Conservation (phyloP, 2,888 invertebrate species). For the Sphecodes monilicornis region DNA sequence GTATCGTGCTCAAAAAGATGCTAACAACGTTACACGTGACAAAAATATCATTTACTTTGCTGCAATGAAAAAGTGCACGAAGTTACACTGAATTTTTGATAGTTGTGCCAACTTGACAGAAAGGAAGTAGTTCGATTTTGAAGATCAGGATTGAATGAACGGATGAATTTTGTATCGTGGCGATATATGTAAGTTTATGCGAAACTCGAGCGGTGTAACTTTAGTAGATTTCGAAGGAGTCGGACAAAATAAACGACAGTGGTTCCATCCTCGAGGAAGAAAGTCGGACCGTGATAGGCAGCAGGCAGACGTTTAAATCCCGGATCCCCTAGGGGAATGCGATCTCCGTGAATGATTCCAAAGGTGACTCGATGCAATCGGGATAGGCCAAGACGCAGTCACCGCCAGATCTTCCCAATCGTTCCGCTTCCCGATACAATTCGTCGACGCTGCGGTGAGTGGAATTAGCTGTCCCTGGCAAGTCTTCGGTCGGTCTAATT, state of each 20-base stretch:
- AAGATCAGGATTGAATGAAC: background rate
- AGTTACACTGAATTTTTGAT: background rate
- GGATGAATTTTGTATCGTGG: background rate
- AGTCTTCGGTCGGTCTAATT: constrained; percentile 81
- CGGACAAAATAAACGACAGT: background rate
- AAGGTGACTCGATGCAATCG: constrained; percentile 80
- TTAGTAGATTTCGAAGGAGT: background rate
- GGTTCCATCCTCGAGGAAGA: background rate
- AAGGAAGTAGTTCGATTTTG: background rate
- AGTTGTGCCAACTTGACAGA: background rate
- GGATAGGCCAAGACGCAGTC: constrained; percentile 80
- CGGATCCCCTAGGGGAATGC: constrained; percentile 70
- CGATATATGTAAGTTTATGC: background rate
- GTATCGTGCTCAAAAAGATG: background rate
- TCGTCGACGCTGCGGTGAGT: constrained; percentile 75
- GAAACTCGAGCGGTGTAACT: background rate
- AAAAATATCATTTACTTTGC: background rate
- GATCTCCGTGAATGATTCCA: constrained; percentile 81
- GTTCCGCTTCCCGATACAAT: constrained; percentile 82
- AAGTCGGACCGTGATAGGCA: background rate
- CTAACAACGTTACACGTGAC: fast-evolving
- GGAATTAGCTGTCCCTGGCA: constrained; percentile 75
- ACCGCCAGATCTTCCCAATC: constrained; percentile 79
- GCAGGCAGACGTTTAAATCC: constrained; percentile 26
- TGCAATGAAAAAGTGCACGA: background rate